Evolutionary conservation across 2,888 invertebrate genomes (phyloP), one percentile per base, ranked within the genome.

Genomic region (Julus scanicus): DNA sequence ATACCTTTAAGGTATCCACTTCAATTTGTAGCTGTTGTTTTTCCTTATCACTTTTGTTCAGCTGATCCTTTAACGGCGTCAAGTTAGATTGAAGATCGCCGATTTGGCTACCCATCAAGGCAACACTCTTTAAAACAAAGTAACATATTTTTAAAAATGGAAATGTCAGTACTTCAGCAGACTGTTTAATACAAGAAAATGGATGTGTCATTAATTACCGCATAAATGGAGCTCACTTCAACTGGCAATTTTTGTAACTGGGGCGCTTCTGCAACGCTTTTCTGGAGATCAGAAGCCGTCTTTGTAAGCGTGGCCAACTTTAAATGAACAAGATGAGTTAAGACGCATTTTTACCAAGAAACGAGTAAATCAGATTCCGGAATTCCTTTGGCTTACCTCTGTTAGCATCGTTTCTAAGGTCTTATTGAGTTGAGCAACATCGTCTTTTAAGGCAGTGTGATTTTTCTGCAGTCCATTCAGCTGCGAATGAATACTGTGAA

Each of bases 241-340:
- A 89, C 90, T 37, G 90, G 90, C n/a, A 90, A 88, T n/a, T 89
- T 89, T 53, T 90, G 89, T n/a, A 90, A 88, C 39, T 90, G 89
- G 40, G 90, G 90, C 20, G 90, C 90, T 39, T 90, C 89, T 57
- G 90, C 90, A 37, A 90, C 89, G 86, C 90, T 90, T n/a, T 88
- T 89, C 89, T 89, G 88, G 13, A 90, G 57, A 83, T 88, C 89
- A 37, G 80, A 88, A 15, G 90, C 44, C 20, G 89, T 89, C 84
- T 89, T 89, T 89, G 89, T 90, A 48, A 90, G 87, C 29, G 63
- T 83, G 44, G 88, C 89, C n/a, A 90, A 88, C 90, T 90, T 13
- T 86, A 86, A 48, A 87, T 53, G 49, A 86, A 0, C 48, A 57
- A 57, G 71, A 53, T 0, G 15, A 39, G 71, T 44, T 71, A 71